These are phyloP conservation scores for Dolomedes plantarius DNA, from an alignment of 2,888 invertebrate genomes.

Conservation along the genomic window DNA sequence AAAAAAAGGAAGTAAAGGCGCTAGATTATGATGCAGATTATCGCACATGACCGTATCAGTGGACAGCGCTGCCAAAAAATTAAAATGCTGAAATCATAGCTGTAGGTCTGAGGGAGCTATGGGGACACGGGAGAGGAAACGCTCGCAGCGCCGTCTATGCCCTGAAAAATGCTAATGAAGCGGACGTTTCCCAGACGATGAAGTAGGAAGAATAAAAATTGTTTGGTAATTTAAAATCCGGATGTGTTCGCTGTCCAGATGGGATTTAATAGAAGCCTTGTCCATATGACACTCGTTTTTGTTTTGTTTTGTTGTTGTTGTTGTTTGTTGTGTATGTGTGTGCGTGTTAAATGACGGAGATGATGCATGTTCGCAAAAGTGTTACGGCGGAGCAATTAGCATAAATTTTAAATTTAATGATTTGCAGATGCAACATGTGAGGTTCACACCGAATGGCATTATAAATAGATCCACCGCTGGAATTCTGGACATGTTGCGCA, in stretches of 20 bases:
- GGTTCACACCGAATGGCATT: not conserved
- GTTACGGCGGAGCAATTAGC: not conserved
- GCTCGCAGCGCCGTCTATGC: conserved; percentile 47
- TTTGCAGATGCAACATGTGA: not conserved
- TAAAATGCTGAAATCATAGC: not conserved
- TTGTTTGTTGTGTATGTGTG: too few relatives aligned
- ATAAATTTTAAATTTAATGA: conserved; percentile 14
- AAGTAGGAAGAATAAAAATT: not conserved
- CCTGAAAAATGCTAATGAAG: conserved; percentile 18
- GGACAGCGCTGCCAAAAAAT: not conserved
- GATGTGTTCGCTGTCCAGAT: not conserved
- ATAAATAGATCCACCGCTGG: too few relatives aligned
- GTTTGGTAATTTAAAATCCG: not conserved
- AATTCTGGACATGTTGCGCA: too few relatives aligned
- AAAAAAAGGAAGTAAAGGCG: not conserved
- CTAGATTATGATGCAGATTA: not conserved
- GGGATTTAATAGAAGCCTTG: not conserved
- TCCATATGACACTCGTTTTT: not conserved
- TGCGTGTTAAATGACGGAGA: not conserved
- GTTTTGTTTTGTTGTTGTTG: not conserved
- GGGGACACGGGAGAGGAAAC: conserved; percentile 6
- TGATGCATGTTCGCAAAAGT: not conserved
- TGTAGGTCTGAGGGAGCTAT: not conserved
- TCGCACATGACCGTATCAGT: too few relatives aligned
- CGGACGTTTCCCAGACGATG: conserved; percentile 19